A percentile compares a stretch with the other conserved stretches of the same genome.
Evolutionary conservation across 2,113 vertebrate genomes (phyloP).

Genomic region (Mirounga angustirostris): DNA sequence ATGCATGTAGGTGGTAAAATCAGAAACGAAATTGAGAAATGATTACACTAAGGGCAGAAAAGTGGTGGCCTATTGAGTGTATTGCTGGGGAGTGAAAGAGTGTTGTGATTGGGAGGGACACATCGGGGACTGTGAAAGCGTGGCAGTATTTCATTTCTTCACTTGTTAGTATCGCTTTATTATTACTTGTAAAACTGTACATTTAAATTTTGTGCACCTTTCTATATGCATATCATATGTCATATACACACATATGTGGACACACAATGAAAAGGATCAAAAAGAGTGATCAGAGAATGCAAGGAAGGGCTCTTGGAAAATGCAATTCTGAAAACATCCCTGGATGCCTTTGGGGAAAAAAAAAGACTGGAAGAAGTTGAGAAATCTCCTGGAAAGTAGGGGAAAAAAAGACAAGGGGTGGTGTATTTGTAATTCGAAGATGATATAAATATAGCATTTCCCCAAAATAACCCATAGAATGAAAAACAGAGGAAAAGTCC

Average conservation of each 20-base stretch:
- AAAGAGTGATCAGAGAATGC: background rate
- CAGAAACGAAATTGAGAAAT: background rate
- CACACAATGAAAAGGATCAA: background rate
- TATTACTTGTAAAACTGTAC: background rate
- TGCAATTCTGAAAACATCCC: background rate
- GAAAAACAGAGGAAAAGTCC: background rate
- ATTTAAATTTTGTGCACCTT: background rate
- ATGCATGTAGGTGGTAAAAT: background rate
- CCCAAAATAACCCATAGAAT: background rate
- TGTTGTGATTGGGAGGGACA: background rate
- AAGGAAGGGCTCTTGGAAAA: background rate
- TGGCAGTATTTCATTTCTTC: background rate
- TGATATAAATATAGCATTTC: background rate
- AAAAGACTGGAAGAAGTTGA: background rate
- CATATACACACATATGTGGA: background rate
- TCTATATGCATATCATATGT: background rate
- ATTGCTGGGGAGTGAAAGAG: fast-evolving
- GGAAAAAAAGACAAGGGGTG: background rate
- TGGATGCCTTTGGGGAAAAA: background rate
- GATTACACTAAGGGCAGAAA: background rate
- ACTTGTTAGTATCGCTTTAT: background rate
- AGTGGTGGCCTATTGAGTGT: background rate
- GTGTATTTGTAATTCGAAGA: background rate
- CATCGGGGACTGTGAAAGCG: fast-evolving
- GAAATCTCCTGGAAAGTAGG: background rate